Base-by-base conservation (phyloP, 2,797 vertebrate species). In the Alca torda region DNA sequence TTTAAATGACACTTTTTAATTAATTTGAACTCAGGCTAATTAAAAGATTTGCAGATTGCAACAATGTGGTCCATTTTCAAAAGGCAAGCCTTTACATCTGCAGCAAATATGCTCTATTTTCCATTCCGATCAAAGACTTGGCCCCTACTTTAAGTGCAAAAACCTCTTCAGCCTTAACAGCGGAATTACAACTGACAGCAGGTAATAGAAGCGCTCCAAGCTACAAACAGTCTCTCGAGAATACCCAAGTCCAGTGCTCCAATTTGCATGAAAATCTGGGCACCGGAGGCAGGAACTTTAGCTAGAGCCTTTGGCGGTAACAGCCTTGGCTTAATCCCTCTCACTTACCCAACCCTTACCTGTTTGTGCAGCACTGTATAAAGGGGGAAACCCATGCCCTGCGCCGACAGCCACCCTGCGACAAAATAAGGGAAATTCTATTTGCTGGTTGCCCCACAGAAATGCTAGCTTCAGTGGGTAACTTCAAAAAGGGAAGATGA, bases 21-120 rank as follows among this genome's bases (percentile, higher is more conserved):
- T 92, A 91, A 81, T 81, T 94, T 81, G 69, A 92, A 96, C 93
- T 86, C 50, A 15, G 41, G 59, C 68, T 94, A 94, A 95, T 95
- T 95, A 94, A 95, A 89, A 85, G 81, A 95, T 94, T 84, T 84
- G 39, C 82, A 84, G 91, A 95, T 79, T 96, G 65, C 69, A 83
- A 43, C 35, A 56, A 41, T 39, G 59, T 63, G 76, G 39, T 69
- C 69, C 17, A 17, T 81, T 92, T 85, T 69, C 68, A 81, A 93
- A 95, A 69, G 43, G 60, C 48, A 93, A 77, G 21, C 46, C 41
- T 87, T 74, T 50, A 75, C 17, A 26, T 63, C 61, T 81, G 18
- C 35, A 73, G 76, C 33, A 87, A 87, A 84, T 50, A 67, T 2
- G 16, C 25, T 92, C 48, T 64, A 23, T 85, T 85, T 95, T 68